These are phyloP conservation scores for Ormyrus labotus DNA, from an alignment of 2,888 invertebrate genomes.

Conservation along the genomic window DNA sequence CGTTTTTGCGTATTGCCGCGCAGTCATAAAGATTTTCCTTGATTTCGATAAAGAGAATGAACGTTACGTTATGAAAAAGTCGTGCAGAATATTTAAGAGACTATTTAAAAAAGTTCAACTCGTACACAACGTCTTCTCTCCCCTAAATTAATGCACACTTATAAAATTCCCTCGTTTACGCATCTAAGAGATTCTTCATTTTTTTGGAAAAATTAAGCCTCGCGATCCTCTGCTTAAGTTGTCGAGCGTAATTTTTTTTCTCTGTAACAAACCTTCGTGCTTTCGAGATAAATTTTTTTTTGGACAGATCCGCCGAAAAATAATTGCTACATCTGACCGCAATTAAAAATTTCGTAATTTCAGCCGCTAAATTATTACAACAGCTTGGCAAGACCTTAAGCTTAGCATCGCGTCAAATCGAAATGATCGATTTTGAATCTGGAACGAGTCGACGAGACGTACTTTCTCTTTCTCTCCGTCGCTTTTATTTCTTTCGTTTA, in stretches of 20 bases:
- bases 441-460: slow-evolving; percentile 27
- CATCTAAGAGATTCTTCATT: slow-evolving; percentile 21
- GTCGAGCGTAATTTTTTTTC: slow-evolving; percentile 25
- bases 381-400: slow-evolving; percentile 38
- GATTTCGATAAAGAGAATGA: slow-evolving; percentile 39
- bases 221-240: slow-evolving; percentile 30
- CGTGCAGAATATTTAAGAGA: slow-evolving; percentile 48
- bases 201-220: slow-evolving; percentile 4
- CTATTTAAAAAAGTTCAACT: slow-evolving; percentile 41
- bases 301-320: not conserved
- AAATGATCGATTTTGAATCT: slow-evolving; percentile 41
- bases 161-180: slow-evolving; percentile 41
- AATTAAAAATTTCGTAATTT: too few relatives aligned
- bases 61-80: slow-evolving; percentile 36
- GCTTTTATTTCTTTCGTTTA: slow-evolving; percentile 27
- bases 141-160: slow-evolving; percentile 41
- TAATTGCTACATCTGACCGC: too few relatives aligned
- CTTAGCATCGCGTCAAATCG: slow-evolving; percentile 43
- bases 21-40: slow-evolving; percentile 32
- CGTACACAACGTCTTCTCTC: not conserved
- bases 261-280: too few relatives aligned
- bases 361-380: slow-evolving; percentile 20
- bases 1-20: slow-evolving; percentile 40
- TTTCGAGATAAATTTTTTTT: not conserved
- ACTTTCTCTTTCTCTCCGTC: slow-evolving; percentile 17